Evolutionary conservation across 2,797 vertebrate species (phyloP).

Genomic region (Lithobates sylvaticus): DNA sequence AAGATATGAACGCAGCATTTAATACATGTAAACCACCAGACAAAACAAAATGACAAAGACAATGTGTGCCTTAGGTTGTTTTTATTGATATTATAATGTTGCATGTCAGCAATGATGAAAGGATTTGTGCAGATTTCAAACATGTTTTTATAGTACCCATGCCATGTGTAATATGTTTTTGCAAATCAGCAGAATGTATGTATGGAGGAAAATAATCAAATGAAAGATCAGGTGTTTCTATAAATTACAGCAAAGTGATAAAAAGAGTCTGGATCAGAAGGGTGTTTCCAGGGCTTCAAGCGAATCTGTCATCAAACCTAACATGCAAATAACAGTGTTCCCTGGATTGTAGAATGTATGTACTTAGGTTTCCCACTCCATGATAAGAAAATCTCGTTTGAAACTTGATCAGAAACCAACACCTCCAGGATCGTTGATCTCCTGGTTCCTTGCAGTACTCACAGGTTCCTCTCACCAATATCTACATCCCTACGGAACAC

Average conservation of each 20-base stretch:
- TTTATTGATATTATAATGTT: slow-evolving; percentile 19
- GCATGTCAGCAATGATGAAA: slow-evolving; percentile 17
- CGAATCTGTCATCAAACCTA: no score
- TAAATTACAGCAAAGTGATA: not conserved
- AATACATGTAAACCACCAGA: slow-evolving; percentile 47
- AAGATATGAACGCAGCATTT: slow-evolving; percentile 3
- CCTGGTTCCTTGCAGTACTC: not conserved
- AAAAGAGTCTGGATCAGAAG: not conserved
- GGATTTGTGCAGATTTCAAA: slow-evolving; percentile 13
- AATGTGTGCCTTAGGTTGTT: slow-evolving; percentile 46
- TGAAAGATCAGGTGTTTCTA: not conserved
- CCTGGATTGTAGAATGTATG: no score
- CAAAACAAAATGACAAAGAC: slow-evolving; percentile 57
- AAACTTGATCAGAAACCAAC: not conserved
- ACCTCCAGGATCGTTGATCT: not conserved
- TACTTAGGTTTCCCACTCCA: not conserved
- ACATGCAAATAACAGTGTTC: no score
- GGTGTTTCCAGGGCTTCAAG: no score
- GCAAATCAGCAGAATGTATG: not conserved
- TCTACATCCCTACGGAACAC: not conserved
- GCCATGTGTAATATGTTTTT: not conserved
- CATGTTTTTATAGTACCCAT: not conserved
- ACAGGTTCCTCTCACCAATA: not conserved
- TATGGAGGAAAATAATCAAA: not conserved
- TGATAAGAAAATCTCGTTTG: not conserved